Evolutionary conservation across 2,888 invertebrate genomes (phyloP).

Genomic region (Ethmia dodecea): DNA sequence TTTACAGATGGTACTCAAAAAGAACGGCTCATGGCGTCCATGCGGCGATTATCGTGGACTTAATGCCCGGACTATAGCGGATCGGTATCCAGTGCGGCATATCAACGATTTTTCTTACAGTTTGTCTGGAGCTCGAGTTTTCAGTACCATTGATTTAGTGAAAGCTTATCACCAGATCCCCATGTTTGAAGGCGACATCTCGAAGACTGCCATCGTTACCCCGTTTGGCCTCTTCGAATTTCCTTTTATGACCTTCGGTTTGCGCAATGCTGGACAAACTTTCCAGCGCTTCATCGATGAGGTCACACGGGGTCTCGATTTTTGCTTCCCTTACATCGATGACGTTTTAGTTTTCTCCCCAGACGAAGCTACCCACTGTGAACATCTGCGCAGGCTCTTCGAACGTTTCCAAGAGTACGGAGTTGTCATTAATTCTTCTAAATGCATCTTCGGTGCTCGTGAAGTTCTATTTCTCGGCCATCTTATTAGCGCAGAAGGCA

Average conservation of each 20-base stretch:
- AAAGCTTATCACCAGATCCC: conserved; percentile 40
- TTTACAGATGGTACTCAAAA: conserved; percentile 29
- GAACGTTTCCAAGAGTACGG: conserved; percentile 25
- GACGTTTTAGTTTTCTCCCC: conserved; percentile 8
- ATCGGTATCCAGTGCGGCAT: conserved; percentile 9
- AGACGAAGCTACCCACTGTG: no score
- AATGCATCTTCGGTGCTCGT: conserved; percentile 23
- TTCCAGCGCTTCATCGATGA: no score
- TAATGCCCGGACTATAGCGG: conserved; percentile 6
- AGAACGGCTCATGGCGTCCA: conserved; percentile 23
- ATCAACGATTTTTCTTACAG: no score
- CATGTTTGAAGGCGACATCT: no score
- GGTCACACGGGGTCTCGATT: no score
- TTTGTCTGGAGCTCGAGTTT: no score
- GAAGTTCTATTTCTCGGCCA: conserved; percentile 26
- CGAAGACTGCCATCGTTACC: no score
- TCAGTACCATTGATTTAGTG: conserved; percentile 8
- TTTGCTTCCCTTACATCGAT: conserved; percentile 23
- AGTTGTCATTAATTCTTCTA: conserved; percentile 26
- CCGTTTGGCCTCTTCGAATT: no score
- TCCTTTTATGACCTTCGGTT: conserved; percentile 34
- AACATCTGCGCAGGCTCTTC: neutral
- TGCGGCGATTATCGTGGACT: conserved; percentile 30
- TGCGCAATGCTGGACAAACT: conserved; percentile 43
- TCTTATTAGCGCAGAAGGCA: conserved; percentile 17